Evolutionary conservation across 2,797 vertebrate species (phyloP).

Genomic region (Ctenopoma kingsleyae): DNA sequence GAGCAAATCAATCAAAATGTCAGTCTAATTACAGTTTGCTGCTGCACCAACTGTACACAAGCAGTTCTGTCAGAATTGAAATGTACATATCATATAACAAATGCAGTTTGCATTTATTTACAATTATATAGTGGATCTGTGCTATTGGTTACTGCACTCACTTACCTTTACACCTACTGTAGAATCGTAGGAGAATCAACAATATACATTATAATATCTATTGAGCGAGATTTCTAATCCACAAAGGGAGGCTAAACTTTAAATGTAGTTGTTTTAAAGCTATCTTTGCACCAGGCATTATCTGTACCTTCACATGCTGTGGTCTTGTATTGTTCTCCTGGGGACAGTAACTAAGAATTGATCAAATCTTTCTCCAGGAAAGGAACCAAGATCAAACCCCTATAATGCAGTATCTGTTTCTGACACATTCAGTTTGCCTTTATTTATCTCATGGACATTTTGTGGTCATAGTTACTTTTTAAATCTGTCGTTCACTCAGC

Average conservation of each 20-base stretch:
- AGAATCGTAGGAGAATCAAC: no score
- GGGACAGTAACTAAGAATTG: neutral
- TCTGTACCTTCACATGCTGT: neutral
- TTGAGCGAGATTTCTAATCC: no score
- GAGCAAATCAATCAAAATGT: neutral
- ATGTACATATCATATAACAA: neutral
- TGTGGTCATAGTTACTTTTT: neutral
- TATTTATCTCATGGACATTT: neutral
- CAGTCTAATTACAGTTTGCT: neutral
- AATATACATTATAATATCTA: no score
- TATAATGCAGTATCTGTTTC: neutral
- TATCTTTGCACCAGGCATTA: no score
- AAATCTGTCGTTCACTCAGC: neutral
- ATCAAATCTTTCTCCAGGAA: conserved; percentile 12
- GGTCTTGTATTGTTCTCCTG: neutral
- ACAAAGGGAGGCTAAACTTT: neutral
- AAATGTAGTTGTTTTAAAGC: neutral
- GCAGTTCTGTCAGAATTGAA: no score
- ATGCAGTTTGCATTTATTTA: neutral
- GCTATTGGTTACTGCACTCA: no score
- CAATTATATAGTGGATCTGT: no score
- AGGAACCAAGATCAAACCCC: neutral
- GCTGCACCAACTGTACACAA: neutral
- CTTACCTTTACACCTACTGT: neutral
- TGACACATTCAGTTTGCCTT: conserved; percentile 3